A percentile compares a stretch with the other conserved stretches of the same genome.
Evolutionary conservation across 2,888 invertebrate species (phyloP).

Genomic region (Galeopsomyia nigrocyanea): DNA sequence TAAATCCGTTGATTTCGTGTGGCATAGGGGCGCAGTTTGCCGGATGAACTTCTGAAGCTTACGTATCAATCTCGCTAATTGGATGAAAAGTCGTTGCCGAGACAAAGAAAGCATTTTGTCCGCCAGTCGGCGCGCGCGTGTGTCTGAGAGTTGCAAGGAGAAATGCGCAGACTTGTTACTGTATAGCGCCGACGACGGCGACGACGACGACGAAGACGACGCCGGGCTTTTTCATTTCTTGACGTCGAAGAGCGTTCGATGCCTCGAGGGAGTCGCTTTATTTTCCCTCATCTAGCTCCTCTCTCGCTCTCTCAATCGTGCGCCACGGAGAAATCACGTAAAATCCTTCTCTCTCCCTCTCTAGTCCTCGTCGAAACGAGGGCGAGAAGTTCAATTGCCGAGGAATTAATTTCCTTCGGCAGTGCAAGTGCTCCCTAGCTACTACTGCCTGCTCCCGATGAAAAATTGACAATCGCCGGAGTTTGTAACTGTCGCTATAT

Average conservation of each 20-base stretch:
- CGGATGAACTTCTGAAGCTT: too few relatives aligned
- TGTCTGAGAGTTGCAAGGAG: not conserved
- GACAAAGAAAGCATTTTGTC: too few relatives aligned
- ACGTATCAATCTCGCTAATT: too few relatives aligned
- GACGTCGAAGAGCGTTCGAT: constrained; percentile 26
- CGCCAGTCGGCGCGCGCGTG: too few relatives aligned
- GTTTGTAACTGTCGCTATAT: too few relatives aligned
- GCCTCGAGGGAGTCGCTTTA: constrained; percentile 35
- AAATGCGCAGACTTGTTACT: constrained; percentile 12
- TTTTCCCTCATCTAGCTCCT: constrained; percentile 31
- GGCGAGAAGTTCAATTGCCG: constrained; percentile 25
- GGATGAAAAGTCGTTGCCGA: too few relatives aligned
- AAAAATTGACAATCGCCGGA: constrained; percentile 39
- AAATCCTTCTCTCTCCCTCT: constrained; percentile 18
- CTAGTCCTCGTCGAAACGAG: not conserved
- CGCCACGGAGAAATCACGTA: constrained; percentile 40
- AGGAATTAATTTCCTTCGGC: constrained; percentile 40
- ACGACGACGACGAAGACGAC: constrained; percentile 28
- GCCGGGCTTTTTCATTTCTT: constrained; percentile 38
- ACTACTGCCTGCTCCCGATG: constrained; percentile 6
- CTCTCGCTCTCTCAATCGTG: not conserved
- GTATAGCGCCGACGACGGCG: constrained; percentile 8
- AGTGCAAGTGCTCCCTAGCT: not conserved
- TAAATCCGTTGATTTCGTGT: too few relatives aligned
- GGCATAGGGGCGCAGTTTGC: too few relatives aligned